Conservation (phyloP, 2,797 vertebrate genomes). For the Setipinna tenuifilis region DNA sequence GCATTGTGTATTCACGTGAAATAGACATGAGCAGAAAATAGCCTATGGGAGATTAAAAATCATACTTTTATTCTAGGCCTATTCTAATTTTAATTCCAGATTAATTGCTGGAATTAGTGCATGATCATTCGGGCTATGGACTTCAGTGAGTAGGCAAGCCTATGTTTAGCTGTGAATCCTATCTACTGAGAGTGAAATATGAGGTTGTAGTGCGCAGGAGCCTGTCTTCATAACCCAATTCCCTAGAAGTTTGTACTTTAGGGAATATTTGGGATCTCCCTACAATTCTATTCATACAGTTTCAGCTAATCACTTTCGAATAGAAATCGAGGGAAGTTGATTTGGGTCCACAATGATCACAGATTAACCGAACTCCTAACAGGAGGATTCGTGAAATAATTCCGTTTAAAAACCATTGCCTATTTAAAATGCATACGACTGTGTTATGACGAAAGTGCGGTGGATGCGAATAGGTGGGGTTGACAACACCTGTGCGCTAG, state of each 20-base stretch:
- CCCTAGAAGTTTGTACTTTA: not conserved
- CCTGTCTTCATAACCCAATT: not conserved
- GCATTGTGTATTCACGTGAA: too few relatives aligned
- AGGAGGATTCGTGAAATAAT: not conserved
- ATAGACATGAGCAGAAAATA: too few relatives aligned
- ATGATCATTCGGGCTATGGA: too few relatives aligned
- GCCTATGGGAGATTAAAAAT: too few relatives aligned
- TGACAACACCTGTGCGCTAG: slow-evolving; percentile 6
- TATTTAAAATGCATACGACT: not conserved
- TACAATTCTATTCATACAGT: not conserved
- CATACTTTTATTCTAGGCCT: too few relatives aligned
- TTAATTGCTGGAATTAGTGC: too few relatives aligned
- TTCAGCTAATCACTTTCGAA: not conserved
- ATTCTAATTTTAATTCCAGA: too few relatives aligned
- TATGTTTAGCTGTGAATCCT: not conserved
- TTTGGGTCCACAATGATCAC: too few relatives aligned
- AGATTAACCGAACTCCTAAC: too few relatives aligned
- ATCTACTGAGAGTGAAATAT: not conserved
- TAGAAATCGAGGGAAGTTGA: too few relatives aligned
- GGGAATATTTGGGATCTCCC: slow-evolving; percentile 9
- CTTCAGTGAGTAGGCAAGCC: too few relatives aligned
- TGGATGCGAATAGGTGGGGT: not conserved
- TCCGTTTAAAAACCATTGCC: not conserved
- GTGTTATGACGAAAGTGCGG: not conserved
- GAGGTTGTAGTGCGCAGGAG: not conserved